Evolutionary conservation across 2,797 vertebrate species (phyloP), one percentile per base, ranked within the genome.

Genomic region (Pogoniulus pusillus): DNA sequence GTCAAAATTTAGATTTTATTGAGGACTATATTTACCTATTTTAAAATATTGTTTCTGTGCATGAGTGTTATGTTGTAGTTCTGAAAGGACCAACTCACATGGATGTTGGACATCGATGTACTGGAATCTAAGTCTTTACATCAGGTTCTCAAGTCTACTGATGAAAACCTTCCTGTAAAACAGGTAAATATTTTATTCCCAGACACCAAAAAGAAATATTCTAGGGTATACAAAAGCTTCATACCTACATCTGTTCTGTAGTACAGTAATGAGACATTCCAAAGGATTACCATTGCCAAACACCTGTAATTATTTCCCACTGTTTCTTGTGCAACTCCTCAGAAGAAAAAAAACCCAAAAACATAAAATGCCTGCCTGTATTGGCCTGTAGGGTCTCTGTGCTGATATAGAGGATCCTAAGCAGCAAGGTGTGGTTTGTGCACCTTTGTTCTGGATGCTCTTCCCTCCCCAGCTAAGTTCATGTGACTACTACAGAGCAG

Each of bases 361-460:
- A 82, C 20, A 59, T 20, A 51, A 80, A 82, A 30, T 6, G 0
- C 37, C 24, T 63, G 8, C 7, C 32, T 43, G 11, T 24, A 5
- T 26, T 59, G 23, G 9, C 6, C 30, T 51, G 18, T 19, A 60
- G 22, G 39, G 18, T 49, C 8, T 30, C 16, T 9, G 14, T 6
- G 13, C 14, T 32, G 29, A 5, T 49, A 9, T 6, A 74, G 22
- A 65, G 41, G 7, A 51, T 45, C 17, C 9, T 62, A 55, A 70
- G 15, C 5, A 26, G 8, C 12, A 23, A 49, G 55, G 4, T 27
- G 9, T 26, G 8, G 8, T 41, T n/a, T 74, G 7, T 26, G 9
- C 16, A 32, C 3, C 3, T 62, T 62, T 66, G 5, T 27, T 34
- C 39, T 0, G 13, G 32, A 20, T 39, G 9, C 3, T 53, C 2